Conservation (phyloP, 1,140 invertebrate species). For the Drosophila parvula region DNA sequence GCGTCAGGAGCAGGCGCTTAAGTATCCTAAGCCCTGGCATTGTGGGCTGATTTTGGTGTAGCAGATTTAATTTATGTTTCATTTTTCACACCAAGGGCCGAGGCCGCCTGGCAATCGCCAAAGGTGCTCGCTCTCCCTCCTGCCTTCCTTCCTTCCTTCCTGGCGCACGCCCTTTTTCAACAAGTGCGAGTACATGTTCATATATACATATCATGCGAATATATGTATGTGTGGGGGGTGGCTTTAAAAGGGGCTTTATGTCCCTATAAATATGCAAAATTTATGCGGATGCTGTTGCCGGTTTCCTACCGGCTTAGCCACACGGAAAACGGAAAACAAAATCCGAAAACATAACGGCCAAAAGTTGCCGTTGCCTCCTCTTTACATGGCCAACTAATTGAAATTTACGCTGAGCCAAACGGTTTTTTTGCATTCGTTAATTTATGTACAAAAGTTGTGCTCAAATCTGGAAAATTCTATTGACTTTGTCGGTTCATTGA, state of each 20-base stretch:
- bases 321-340: slow-evolving; percentile 27
- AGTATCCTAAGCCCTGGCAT: slow-evolving; percentile 48
- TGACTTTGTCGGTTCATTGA: slow-evolving; percentile 15
- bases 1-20: slow-evolving; percentile 27
- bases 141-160: background rate
- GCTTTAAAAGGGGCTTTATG: slow-evolving; percentile 43
- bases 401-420: slow-evolving; percentile 70
- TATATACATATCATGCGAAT: slow-evolving; percentile 8
- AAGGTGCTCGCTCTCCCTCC: slow-evolving; percentile 36
- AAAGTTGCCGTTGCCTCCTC: slow-evolving; percentile 32
- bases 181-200: slow-evolving; percentile 23
- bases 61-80: slow-evolving; percentile 63
- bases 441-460: slow-evolving; percentile 22
- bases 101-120: slow-evolving; percentile 37
- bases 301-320: slow-evolving; percentile 39
- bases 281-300: slow-evolving; percentile 52
- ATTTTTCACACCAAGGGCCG: slow-evolving; percentile 52
- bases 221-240: slow-evolving; percentile 22
- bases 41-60: slow-evolving; percentile 46
- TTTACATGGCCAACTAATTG: slow-evolving; percentile 63
- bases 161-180: slow-evolving; percentile 32
- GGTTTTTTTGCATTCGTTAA: slow-evolving; percentile 35
- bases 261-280: slow-evolving; percentile 60
- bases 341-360: slow-evolving; percentile 17
- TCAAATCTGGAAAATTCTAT: slow-evolving; percentile 30